Evolutionary conservation across 2,888 invertebrate genomes (phyloP), one percentile per base, ranked within the genome.

Genomic region (Dione juno): DNA sequence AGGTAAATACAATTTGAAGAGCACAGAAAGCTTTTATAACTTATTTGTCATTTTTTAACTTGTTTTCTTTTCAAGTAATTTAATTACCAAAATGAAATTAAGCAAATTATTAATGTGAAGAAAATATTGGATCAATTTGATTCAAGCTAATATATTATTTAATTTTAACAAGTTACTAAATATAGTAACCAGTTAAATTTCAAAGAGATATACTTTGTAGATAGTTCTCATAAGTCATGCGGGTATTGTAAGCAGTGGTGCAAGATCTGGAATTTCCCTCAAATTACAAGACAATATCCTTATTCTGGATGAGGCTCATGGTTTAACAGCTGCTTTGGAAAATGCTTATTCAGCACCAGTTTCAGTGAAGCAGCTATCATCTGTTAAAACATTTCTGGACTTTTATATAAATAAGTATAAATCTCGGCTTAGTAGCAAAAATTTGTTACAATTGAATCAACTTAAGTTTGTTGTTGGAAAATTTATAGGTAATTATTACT

Each of bases 281-380:
- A 89, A 93, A 70, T 80, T 95, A 1, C 95, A 95, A 79, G 94
- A 96, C 77, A 97, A 97, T 82, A 90, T 99, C 37, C 93, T 99
- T 0, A 96, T 99, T 71, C 94, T 97, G 19, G 99, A 99, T 83
- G 99, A 99, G 88, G 99, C 99, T 0, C 99, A 99, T 81, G 99
- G 99, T 86, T 94, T 99, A 1, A 90, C 99, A 11, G 98, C 99
- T 73, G 97, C 98, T 0, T 95, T 99, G 76, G 96, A 96, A 74
- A 96, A 96, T 80, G 97, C 99, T 79, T 95, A 99, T 83, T 97
- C 97, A 72, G 94, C 96, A 0, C 95, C 96, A 52, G 90, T 99
- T 14, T 94, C 93, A 0, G 94, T 94, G 0, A 91, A 93, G 77
- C 97, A 98, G 84, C 81, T 97, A 65, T 86, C 94, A 16, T 89